These are phyloP conservation scores for Clarias gariepinus DNA, from an alignment of 2,113 vertebrate species.

Conservation along the genomic window DNA sequence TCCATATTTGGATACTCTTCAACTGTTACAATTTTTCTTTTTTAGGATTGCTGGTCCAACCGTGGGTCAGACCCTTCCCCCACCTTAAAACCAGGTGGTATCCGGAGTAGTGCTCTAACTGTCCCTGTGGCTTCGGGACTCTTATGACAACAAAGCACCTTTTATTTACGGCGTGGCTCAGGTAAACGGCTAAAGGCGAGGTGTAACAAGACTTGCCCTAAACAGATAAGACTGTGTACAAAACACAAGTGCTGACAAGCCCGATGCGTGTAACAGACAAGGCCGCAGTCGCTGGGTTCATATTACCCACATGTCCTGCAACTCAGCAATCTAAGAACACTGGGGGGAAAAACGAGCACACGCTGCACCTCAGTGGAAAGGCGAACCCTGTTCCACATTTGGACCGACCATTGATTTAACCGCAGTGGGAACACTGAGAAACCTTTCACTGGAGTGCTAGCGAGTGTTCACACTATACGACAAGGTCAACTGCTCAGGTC, in stretches of 20 bases:
- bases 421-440: not conserved
- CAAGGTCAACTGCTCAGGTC: not conserved
- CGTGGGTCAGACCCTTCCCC: not conserved
- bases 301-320: conserved; percentile 37
- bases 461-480: not conserved
- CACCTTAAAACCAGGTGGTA: not conserved
- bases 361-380: conserved; percentile 12
- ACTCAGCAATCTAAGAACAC: conserved; percentile 39
- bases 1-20: not conserved
- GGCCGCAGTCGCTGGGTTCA: conserved; percentile 39
- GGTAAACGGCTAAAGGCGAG: conserved; percentile 65
- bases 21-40: not conserved
- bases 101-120: not conserved
- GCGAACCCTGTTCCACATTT: not conserved
- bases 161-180: not conserved
- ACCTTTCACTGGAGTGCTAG: not conserved
- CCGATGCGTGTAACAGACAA: conserved; percentile 44
- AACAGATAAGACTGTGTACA: conserved; percentile 56
- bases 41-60: not conserved
- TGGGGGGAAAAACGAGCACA: not conserved
- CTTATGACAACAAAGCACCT: not conserved
- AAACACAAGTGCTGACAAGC: conserved; percentile 56
- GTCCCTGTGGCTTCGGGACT: not conserved
- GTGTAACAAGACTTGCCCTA: conserved; percentile 59
- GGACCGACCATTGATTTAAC: not conserved